Conservation (phyloP, 1,140 invertebrate species). For the Pectinophora gossypiella region DNA sequence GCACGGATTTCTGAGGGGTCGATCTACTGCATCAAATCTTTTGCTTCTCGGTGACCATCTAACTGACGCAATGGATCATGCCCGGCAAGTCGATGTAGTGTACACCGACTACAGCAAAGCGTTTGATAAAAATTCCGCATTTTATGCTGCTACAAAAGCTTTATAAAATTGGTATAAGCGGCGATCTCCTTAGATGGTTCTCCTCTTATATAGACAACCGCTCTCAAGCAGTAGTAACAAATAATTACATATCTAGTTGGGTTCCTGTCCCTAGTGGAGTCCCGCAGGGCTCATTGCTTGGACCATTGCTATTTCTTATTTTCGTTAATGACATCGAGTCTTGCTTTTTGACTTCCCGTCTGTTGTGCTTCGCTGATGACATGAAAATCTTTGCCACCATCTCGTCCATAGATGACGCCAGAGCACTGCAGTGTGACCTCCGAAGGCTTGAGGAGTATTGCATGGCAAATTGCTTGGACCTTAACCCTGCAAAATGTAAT, state of each 20-base stretch:
- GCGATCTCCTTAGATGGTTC: background rate
- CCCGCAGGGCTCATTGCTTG: background rate
- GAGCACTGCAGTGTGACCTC: no score
- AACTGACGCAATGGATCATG: background rate
- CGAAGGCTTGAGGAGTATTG: no score
- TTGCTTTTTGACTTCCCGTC: no score
- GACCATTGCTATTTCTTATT: background rate
- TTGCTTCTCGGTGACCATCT: background rate
- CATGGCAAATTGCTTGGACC: no score
- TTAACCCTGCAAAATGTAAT: no score
- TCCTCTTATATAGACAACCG: background rate
- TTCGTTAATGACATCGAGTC: no score
- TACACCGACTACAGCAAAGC: background rate
- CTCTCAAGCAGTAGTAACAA: background rate
- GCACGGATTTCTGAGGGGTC: background rate
- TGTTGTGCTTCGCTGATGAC: no score
- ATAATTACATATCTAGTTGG: background rate
- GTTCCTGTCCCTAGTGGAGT: background rate
- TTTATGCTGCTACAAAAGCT: background rate
- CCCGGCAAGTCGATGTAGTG: background rate
- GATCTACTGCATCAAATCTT: background rate
- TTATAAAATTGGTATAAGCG: background rate
- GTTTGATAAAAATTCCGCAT: background rate
- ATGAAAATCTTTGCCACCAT: no score
- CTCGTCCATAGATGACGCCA: no score